A percentile compares a stretch with the other conserved stretches of the same genome.
phyloP scores from a whole-genome alignment of 2,888 invertebrate genomes.

The Eristalis pertinax region DNA sequence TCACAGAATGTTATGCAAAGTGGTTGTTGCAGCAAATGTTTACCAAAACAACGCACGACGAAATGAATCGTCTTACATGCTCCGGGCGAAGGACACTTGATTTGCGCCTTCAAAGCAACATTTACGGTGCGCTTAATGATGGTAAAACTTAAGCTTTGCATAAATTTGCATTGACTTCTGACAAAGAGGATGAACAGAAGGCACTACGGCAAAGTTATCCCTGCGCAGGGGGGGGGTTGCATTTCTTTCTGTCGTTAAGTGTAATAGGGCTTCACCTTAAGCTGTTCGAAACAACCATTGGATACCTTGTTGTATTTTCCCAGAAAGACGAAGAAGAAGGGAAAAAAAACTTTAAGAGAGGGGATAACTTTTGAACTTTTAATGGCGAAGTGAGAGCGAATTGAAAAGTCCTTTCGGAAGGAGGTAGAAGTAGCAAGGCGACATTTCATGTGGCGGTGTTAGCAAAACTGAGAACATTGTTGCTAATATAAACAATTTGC shows the following conservation, averaged over 20 bases:
- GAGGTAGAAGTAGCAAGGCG: not conserved
- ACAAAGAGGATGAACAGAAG: constrained; percentile 16
- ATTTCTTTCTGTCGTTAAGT: constrained; percentile 10
- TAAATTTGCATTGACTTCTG: constrained; percentile 65
- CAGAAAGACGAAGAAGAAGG: constrained; percentile 8
- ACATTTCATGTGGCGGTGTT: constrained; percentile 1
- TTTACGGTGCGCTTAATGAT: constrained; percentile 52
- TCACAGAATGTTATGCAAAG: constrained; percentile 28
- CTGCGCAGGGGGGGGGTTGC: constrained; percentile 1
- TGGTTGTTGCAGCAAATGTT: constrained; percentile 35
- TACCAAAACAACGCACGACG: constrained; percentile 28
- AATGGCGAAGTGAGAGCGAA: constrained; percentile 43
- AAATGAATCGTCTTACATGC: not conserved
- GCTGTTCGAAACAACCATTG: constrained; percentile 46
- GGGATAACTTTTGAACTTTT: constrained; percentile 52
- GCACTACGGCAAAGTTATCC: constrained; percentile 30
- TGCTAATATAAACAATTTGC: constrained; percentile 1
- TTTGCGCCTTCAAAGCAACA: constrained; percentile 38
- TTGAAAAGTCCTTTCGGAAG: constrained; percentile 21
- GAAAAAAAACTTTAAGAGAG: not conserved
- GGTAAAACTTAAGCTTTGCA: constrained; percentile 65
- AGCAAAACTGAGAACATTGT: not conserved
- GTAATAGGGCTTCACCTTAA: constrained; percentile 61
- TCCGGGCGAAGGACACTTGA: constrained; percentile 26
- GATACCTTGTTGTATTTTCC: constrained; percentile 44